Evolutionary conservation across 2,797 vertebrate species (phyloP).

Genomic region (Paratrypauchen microcephalus): DNA sequence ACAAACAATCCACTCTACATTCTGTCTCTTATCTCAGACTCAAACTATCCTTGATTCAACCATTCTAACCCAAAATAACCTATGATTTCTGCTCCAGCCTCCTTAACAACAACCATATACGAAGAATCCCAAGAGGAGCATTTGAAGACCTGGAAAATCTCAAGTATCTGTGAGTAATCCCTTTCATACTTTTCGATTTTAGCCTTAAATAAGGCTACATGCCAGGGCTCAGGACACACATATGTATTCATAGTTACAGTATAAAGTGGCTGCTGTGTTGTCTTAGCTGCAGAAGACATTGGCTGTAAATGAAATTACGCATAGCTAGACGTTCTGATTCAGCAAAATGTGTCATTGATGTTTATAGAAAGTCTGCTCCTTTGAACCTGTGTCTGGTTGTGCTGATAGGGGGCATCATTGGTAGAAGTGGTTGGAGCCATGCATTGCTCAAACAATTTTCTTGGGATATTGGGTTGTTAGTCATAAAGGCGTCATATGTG

Average conservation of each 20-base stretch:
- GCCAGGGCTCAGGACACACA: slow-evolving; percentile 1
- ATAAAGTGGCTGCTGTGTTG: slow-evolving; percentile 5
- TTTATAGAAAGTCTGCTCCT: slow-evolving; percentile 37
- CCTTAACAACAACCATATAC: slow-evolving; percentile 97
- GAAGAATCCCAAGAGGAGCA: slow-evolving; percentile 87
- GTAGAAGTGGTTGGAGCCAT: slow-evolving; percentile 27
- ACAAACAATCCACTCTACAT: slow-evolving; percentile 5
- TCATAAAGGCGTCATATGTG: slow-evolving; percentile 36
- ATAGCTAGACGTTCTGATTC: slow-evolving; percentile 17
- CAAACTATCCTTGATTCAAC: background rate
- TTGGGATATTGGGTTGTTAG: slow-evolving; percentile 39
- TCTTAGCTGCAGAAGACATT: slow-evolving; percentile 9
- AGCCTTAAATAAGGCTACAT: slow-evolving; percentile 9
- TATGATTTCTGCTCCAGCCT: slow-evolving; percentile 77
- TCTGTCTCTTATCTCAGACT: background rate
- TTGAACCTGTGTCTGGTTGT: slow-evolving; percentile 59
- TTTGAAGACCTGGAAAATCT: slow-evolving; percentile 98
- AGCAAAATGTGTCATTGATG: slow-evolving; percentile 13
- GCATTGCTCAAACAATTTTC: slow-evolving; percentile 24
- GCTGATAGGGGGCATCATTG: slow-evolving; percentile 37
- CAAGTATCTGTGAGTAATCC: slow-evolving; percentile 94
- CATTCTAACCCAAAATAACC: slow-evolving; percentile 14
- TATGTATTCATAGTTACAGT: background rate
- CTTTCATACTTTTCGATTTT: slow-evolving; percentile 23
- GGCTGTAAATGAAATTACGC: slow-evolving; percentile 6